These are phyloP conservation scores for Mugil cephalus DNA, from an alignment of 2,113 vertebrate genomes.

Conservation along the genomic window DNA sequence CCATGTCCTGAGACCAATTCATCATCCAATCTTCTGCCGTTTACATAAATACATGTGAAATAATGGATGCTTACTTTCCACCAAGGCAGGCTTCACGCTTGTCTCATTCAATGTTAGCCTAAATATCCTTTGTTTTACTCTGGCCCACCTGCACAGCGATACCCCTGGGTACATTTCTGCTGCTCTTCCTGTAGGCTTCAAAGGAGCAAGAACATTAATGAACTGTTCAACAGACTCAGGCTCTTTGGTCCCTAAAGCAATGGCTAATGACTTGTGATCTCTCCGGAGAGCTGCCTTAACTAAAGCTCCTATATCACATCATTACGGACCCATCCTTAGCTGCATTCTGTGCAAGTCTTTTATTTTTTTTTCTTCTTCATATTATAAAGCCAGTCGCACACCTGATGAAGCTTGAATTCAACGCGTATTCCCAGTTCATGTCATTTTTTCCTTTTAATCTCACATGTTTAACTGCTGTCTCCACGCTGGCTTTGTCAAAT, in stretches of 20 bases:
- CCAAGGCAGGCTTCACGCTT: conserved; percentile 8
- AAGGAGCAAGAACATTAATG: conserved; percentile 67
- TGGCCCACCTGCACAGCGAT: conserved; percentile 41
- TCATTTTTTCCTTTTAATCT: conserved; percentile 70
- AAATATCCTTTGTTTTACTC: conserved; percentile 51
- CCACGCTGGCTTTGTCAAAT: conserved; percentile 55
- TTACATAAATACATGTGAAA: conserved; percentile 34
- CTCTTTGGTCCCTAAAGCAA: conserved; percentile 60
- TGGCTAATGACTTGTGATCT: conserved; percentile 67
- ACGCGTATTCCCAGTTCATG: conserved; percentile 71
- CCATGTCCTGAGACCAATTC: conserved; percentile 21
- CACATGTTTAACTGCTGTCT: conserved; percentile 57
- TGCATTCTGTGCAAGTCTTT: conserved; percentile 35
- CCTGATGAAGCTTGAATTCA: conserved; percentile 81
- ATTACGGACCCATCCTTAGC: conserved; percentile 57
- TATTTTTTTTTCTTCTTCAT: conserved; percentile 32
- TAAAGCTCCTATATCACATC: conserved; percentile 56
- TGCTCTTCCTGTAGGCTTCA: conserved; percentile 57
- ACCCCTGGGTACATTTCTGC: conserved; percentile 46
- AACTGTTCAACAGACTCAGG: conserved; percentile 66
- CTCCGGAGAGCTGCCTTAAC: conserved; percentile 55
- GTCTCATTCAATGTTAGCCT: conserved; percentile 28
- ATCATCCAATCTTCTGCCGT: conserved; percentile 25
- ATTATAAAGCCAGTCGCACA: conserved; percentile 82
- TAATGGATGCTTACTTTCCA: conserved; percentile 11